Evolutionary conservation across 1,140 invertebrate species (phyloP), one percentile per base, ranked within the genome.

Genomic region (Formica selysi): DNA sequence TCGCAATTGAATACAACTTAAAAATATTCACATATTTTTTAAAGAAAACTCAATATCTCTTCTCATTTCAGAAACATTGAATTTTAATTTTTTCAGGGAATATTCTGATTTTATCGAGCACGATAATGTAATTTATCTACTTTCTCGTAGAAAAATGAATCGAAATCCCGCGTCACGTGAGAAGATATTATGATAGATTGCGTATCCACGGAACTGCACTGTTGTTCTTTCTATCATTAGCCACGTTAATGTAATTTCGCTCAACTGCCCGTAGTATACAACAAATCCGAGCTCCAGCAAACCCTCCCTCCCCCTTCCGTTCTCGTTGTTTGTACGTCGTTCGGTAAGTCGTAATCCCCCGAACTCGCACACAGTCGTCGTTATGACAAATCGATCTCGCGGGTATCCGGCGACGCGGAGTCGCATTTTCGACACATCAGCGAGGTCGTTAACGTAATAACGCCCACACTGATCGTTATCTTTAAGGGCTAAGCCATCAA

Each of bases 351-450:
- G 78, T 80, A 80, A 70, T 80, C 65, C 2, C 36, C 22, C 36
- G 65, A 71, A 57, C 44, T 80, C 48, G 22, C 48, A 36, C 54
- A 19, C 29, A 41, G 32, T 29, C 4, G 68, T 83, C 68, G 68
- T 74, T 74, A 57, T 80, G 38, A 74, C 68, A n/a, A 70, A 83
- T 74, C 68, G 79, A 83, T 81, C 11, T 83, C 26, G 38, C 79
- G 68, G 44, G 54, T n/a, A 74, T 48, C 36, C 48, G 65, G 65
- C 78, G 78, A 80, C 65, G 36, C 48, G 36, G 8, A 80, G 78
- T 80, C 78, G 78, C 79, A 73, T 83, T 83, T 83, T 83, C 26
- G 79, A 73, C 79, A 73, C 68, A 73, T 83, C 79, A 83, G 54
- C 38, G 79, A 44, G 54, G 29, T 59, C 79, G 36, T 83, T 83